A percentile compares a stretch with the other conserved stretches of the same genome.
Evolutionary conservation across 2,797 vertebrate genomes (phyloP).

Genomic region (Perdix hodgsoniae): DNA sequence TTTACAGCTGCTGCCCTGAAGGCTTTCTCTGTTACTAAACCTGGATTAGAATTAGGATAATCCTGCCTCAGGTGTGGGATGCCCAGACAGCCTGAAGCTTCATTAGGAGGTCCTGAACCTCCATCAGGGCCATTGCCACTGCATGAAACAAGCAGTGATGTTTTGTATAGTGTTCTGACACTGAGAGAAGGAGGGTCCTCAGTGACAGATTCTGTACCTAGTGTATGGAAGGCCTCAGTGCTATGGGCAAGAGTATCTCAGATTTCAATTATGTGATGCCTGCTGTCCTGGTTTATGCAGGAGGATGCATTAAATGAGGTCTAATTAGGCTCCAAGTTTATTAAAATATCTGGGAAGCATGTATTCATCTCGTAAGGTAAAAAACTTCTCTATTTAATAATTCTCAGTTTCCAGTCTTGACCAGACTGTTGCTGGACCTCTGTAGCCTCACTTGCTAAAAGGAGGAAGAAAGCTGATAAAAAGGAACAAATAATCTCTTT

Average conservation of each 20-base stretch:
- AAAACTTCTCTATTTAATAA: not conserved
- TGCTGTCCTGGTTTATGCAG: not conserved
- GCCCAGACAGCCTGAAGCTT: not conserved
- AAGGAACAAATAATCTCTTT: not conserved
- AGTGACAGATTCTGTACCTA: not conserved
- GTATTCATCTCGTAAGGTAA: not conserved
- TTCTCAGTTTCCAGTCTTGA: not conserved
- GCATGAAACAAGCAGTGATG: not conserved
- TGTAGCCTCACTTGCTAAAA: not conserved
- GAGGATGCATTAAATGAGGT: not conserved
- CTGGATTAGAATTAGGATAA: not conserved
- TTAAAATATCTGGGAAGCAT: not conserved
- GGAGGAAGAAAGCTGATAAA: not conserved
- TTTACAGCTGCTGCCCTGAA: not conserved
- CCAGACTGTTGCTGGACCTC: not conserved
- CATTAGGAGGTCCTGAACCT: not conserved
- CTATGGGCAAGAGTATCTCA: not conserved
- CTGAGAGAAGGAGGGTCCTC: not conserved
- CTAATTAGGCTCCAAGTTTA: not conserved
- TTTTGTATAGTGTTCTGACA: not conserved
- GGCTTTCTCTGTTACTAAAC: not conserved
- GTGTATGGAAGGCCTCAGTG: not conserved
- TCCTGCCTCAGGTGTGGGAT: not conserved
- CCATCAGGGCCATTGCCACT: not conserved
- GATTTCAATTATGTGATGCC: not conserved